phyloP scores from a whole-genome alignment of 1,140 invertebrate genomes.

The Batillaria attramentaria region DNA sequence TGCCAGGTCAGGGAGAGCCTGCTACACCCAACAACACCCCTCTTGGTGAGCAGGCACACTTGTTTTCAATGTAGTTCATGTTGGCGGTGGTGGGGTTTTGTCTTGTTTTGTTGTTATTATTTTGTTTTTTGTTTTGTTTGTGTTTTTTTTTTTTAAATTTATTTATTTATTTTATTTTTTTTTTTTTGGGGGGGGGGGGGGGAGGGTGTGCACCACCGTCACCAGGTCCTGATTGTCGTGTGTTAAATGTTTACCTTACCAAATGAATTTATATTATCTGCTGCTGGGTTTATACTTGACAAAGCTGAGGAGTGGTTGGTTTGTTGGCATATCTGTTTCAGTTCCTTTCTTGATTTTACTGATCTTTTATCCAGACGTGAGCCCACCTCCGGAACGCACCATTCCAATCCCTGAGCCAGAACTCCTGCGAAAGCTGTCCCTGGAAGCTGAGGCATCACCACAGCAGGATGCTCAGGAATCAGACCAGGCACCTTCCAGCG shows the following conservation, averaged over 20 bases:
- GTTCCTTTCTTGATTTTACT: background rate
- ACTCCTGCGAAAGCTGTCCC: background rate
- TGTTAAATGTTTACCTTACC: background rate
- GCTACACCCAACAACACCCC: conserved; percentile 2
- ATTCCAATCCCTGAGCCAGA: background rate
- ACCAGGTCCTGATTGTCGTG: background rate
- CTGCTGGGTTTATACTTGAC: no score
- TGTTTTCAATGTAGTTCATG: background rate
- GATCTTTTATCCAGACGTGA: background rate
- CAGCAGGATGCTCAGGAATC: background rate
- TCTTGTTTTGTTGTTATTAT: background rate
- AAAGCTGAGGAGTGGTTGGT: no score
- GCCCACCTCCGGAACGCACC: background rate
- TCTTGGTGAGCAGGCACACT: background rate
- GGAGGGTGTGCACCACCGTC: background rate
- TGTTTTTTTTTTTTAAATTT: background rate
- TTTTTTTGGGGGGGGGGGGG: background rate
- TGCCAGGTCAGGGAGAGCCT: background rate
- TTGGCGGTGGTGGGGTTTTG: background rate
- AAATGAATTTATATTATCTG: background rate
- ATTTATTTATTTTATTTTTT: background rate
- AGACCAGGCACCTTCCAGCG: no score
- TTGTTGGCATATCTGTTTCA: background rate
- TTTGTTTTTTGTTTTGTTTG: background rate
- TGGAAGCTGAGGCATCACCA: background rate